Conservation (phyloP, 1,140 invertebrate species). For the Cyclina sinensis region DNA sequence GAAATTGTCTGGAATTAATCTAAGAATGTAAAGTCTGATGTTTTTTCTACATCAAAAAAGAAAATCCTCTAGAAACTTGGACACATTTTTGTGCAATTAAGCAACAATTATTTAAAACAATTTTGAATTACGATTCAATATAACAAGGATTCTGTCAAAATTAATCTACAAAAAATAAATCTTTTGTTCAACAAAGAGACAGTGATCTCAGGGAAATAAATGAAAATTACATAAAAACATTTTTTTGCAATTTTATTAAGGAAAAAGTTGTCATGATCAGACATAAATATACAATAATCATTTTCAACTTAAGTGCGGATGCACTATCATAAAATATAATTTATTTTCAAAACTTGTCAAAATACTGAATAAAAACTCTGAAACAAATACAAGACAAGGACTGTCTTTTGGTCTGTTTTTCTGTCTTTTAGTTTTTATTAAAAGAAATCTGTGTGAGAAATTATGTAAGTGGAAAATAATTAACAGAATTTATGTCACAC, state of each 20-base stretch:
- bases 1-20: too few species aligned
- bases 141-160: not conserved
- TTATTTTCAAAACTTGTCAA: not conserved
- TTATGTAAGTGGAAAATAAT: too few species aligned
- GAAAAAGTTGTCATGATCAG: slow-evolving; percentile 2
- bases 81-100: not conserved
- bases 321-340: not conserved
- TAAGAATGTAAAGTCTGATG: too few species aligned
- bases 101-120: not conserved
- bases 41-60: not conserved
- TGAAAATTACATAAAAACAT: not conserved
- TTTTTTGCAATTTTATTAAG: not conserved
- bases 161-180: not conserved
- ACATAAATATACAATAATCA: slow-evolving; percentile 29
- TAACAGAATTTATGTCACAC: too few species aligned
- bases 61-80: not conserved
- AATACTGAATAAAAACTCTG: not conserved
- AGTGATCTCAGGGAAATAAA: not conserved
- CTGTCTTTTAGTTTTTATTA: too few species aligned
- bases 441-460: too few species aligned
- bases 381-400: too few species aligned
- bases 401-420: too few species aligned
- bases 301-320: not conserved
- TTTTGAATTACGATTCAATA: not conserved
- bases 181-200: not conserved